phyloP scores from a whole-genome alignment of 2,113 vertebrate genomes.

The Chunga burmeisteri region DNA sequence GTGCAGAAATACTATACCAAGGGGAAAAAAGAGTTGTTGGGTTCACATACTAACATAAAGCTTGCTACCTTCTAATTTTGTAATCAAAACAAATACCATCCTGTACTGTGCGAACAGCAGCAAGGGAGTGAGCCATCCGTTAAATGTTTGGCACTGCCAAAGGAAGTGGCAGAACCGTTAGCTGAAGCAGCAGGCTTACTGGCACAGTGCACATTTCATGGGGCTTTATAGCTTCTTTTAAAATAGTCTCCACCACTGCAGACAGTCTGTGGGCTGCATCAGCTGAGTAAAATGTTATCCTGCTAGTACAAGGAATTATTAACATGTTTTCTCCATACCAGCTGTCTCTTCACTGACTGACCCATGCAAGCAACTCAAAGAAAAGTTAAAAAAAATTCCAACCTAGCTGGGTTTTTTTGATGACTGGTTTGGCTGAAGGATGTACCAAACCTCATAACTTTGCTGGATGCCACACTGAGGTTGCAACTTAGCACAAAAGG shows the following conservation, averaged over 20 bases:
- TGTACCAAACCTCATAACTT: neutral
- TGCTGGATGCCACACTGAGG: neutral
- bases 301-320: neutral
- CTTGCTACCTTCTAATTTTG: neutral
- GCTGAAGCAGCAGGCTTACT: constrained; percentile 38
- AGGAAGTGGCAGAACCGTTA: constrained; percentile 31
- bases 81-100: neutral
- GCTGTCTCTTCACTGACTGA: neutral
- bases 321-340: neutral
- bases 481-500: neutral
- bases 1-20: neutral
- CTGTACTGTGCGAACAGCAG: neutral
- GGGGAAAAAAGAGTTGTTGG: neutral
- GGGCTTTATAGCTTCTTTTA: constrained; percentile 24
- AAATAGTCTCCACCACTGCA: constrained; percentile 1
- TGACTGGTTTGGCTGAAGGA: neutral
- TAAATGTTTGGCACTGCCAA: neutral
- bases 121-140: neutral
- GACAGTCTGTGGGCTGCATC: constrained; percentile 9
- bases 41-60: neutral
- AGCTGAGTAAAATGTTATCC: neutral
- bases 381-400: neutral
- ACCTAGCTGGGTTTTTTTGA: neutral
- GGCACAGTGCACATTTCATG: neutral
- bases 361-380: neutral